These are phyloP conservation scores for Macropus fuliginosus DNA, from an alignment of 2,797 vertebrate genomes.

Conservation along the genomic window DNA sequence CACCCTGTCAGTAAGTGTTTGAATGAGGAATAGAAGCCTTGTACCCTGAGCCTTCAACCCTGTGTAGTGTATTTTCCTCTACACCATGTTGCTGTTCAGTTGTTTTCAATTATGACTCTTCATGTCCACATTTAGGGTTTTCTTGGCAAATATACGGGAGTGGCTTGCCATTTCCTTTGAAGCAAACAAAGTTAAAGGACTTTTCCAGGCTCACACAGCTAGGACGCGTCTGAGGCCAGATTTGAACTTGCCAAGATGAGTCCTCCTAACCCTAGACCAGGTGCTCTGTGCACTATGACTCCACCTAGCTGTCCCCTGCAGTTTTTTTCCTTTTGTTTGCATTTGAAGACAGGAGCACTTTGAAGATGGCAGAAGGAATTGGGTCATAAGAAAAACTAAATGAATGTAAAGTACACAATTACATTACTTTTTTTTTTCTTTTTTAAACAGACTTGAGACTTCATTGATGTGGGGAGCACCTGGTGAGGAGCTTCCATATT, in stretches of 20 bases:
- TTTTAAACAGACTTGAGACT: background rate
- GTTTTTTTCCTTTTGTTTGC: slow-evolving; percentile 37
- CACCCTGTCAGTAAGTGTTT: background rate
- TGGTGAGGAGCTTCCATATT: background rate
- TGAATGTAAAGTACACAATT: slow-evolving; percentile 48
- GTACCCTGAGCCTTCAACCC: background rate
- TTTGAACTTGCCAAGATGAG: background rate
- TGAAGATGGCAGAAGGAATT: background rate
- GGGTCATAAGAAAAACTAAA: slow-evolving; percentile 40
- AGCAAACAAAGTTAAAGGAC: background rate
- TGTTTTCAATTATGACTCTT: background rate
- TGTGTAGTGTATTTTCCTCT: background rate
- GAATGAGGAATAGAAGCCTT: background rate
- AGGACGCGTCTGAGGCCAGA: background rate
- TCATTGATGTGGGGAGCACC: background rate
- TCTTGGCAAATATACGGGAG: background rate
- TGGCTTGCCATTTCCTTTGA: background rate
- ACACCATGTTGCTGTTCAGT: background rate
- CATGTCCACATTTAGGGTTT: background rate
- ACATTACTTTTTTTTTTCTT: slow-evolving; percentile 26
- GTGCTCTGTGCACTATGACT: background rate
- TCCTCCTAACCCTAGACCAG: background rate
- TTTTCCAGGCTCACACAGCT: background rate
- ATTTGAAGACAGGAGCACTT: slow-evolving; percentile 37
- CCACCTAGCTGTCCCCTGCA: background rate